Base-by-base conservation (phyloP, 2,113 vertebrate species). In the Felis chaus region DNA sequence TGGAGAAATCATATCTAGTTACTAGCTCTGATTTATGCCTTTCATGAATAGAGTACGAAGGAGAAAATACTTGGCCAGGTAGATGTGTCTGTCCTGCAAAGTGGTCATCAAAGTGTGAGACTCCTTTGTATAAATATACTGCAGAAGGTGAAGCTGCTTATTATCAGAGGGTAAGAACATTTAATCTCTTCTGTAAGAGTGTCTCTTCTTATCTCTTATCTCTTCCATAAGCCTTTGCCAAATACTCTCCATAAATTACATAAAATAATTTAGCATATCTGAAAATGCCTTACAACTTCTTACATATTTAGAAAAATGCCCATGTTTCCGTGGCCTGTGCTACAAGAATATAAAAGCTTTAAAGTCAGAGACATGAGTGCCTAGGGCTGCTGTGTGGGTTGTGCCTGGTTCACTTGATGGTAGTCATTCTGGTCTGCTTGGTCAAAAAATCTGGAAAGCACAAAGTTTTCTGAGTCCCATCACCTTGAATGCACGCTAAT, bases 301-400 rank as follows among this genome's bases (percentile, higher is more conserved):
- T 73, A 76, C 27, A 4, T 63, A 68, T 48, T 91, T 84, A 76
- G 55, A 14, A 82, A 89, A 94, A 89, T 21, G 3, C 4, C 27
- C 50, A 73, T 29, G 36, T 89, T 69, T 86, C 83, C 92, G 66
- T 82, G 82, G 23, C 23, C 83, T 94, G 25, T 91, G 31, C 45
- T 48, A 36, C 55, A 76, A 91, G 36, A 84, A 69, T 9, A 36
- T 27, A 53, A 78, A 92, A 18, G 8, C 6, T 74, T 39, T 57
- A 27, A 45, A 61, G 31, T 91, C 68, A 84, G 74, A 74, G 31
- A 11, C 1, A 1, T 19, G 25, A 86, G 31, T 18, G 31, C 31
- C 29, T 36, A 39, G 39, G 19, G 18, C n/a, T 61, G 31, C 16
- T 29, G 29, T 0, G 7, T 8, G 29, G 4, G 12, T 10, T 0